phyloP scores from a whole-genome alignment of 1,140 invertebrate genomes.

The Cydia amplana region DNA sequence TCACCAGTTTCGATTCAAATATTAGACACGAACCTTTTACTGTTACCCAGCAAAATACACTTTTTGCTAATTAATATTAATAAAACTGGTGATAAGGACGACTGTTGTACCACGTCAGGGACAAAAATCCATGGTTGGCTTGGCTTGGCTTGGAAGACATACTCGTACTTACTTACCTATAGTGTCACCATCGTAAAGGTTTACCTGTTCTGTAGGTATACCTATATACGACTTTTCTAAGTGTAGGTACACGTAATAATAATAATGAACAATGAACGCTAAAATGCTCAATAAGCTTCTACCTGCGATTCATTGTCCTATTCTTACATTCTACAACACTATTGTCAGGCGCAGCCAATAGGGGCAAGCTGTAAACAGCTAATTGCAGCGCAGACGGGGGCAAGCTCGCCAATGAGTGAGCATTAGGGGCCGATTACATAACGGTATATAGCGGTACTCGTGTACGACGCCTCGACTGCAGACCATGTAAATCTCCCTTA shows the following conservation, averaged over 20 bases:
- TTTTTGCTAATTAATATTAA: no score
- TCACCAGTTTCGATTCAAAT: no score
- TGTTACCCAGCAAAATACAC: no score
- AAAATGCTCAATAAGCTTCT: neutral
- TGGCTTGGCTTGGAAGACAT: no score
- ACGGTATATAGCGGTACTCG: slow-evolving; percentile 43
- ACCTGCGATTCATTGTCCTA: slow-evolving; percentile 21
- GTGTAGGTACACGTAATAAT: neutral
- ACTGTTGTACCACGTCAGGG: no score
- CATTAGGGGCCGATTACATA: slow-evolving; percentile 63
- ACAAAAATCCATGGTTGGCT: no score
- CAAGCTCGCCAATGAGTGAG: slow-evolving; percentile 73
- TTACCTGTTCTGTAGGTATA: no score
- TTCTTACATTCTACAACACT: slow-evolving; percentile 23
- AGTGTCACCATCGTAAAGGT: no score
- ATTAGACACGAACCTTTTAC: no score
- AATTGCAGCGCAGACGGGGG: slow-evolving; percentile 57
- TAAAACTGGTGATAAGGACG: no score
- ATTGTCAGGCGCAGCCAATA: slow-evolving; percentile 55
- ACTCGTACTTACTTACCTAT: no score
- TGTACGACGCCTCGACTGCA: slow-evolving; percentile 5
- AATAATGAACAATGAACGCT: neutral
- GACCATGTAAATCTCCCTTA: neutral
- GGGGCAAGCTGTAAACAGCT: slow-evolving; percentile 60
- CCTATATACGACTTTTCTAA: no score